These are phyloP conservation scores for Ophion obscuratus DNA, from an alignment of 2,888 invertebrate genomes.

Conservation along the genomic window DNA sequence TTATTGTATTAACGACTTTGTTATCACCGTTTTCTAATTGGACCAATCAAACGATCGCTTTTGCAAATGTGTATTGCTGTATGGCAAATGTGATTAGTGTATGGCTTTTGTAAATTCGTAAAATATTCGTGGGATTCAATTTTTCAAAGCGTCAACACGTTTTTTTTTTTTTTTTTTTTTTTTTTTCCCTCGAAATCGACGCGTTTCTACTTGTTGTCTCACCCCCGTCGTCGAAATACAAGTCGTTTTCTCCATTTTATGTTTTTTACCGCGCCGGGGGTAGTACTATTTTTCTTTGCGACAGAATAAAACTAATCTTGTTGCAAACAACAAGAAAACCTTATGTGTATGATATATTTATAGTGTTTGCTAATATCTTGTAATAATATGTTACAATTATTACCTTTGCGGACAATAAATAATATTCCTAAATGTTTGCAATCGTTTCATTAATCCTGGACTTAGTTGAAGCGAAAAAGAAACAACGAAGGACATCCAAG, in stretches of 20 bases:
- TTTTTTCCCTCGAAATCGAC: conserved; percentile 1
- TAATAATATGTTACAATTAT: not conserved
- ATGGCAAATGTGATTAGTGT: not conserved
- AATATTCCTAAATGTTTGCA: not conserved
- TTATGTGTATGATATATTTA: conserved; percentile 51
- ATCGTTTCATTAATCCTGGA: not conserved
- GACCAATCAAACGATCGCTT: not conserved
- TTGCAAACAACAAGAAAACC: conserved; percentile 21
- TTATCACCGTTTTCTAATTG: not conserved
- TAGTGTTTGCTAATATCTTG: conserved; percentile 11
- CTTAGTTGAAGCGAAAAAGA: too few species aligned
- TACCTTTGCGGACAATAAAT: not conserved
- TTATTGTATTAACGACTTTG: not conserved
- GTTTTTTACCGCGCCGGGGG: conserved; percentile 21
- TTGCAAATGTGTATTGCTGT: not conserved
- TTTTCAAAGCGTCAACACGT: not conserved
- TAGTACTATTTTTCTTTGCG: conserved; percentile 27
- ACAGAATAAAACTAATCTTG: conserved; percentile 35
- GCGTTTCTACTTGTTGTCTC: not conserved
- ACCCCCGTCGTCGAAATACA: conserved; percentile 7
- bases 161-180: conserved; percentile 9
- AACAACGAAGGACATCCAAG: too few species aligned
- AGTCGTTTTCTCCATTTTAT: conserved; percentile 39
- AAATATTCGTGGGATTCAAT: not conserved
- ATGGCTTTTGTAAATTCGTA: not conserved